A percentile compares a stretch with the other conserved stretches of the same genome.
These are phyloP conservation scores for Hippopotamus amphibius DNA, from an alignment of 2,113 vertebrate species.

Conservation along the genomic window DNA sequence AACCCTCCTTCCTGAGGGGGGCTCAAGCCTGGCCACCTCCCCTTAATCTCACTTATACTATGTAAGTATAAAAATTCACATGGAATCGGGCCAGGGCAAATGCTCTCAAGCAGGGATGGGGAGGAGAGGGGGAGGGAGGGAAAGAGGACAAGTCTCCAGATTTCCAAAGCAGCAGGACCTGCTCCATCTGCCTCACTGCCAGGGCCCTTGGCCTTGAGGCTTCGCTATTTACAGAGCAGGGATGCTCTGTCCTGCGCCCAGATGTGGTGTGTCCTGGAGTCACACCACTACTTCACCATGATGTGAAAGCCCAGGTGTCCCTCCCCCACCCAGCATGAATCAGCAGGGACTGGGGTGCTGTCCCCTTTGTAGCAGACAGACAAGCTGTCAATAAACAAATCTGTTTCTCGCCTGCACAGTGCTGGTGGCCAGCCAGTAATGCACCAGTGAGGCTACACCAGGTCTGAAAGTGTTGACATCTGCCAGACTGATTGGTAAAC, in stretches of 20 bases:
- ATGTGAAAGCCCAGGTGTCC: neutral
- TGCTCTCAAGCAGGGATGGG: neutral
- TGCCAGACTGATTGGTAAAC: neutral
- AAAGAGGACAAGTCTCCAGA: rapidly evolving
- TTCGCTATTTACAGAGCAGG: neutral
- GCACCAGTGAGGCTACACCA: rapidly evolving
- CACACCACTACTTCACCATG: neutral
- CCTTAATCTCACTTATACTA: neutral
- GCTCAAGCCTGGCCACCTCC: neutral
- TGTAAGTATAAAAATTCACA: rapidly evolving
- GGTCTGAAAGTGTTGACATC: neutral
- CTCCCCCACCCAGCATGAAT: neutral
- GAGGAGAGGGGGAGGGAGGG: neutral
- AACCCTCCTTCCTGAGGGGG: neutral
- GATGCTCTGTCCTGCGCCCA: rapidly evolving
- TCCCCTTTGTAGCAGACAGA: neutral
- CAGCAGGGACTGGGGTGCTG: neutral
- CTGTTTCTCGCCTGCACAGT: rapidly evolving
- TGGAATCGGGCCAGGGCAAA: neutral
- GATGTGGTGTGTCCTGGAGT: neutral
- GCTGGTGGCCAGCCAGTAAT: neutral
- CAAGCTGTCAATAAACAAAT: rapidly evolving
- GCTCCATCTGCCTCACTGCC: neutral
- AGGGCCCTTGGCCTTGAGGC: neutral
- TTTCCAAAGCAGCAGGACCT: neutral